phyloP scores from a whole-genome alignment of 2,797 vertebrate species.

The Sebastes alutus region DNA sequence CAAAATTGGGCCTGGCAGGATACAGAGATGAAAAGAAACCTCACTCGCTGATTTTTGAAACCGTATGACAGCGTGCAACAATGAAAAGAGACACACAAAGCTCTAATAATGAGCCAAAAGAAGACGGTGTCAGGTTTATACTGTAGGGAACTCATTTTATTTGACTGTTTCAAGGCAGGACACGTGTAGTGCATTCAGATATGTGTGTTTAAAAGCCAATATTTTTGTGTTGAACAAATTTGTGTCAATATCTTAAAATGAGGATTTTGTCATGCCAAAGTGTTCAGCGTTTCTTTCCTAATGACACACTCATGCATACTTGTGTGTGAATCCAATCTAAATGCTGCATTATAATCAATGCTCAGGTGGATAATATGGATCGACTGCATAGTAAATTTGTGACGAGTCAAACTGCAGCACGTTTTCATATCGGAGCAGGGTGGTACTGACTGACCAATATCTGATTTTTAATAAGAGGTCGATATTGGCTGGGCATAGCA shows the following conservation, averaged over 20 bases:
- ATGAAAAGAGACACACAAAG: neutral
- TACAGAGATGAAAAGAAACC: constrained; percentile 34
- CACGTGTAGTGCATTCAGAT: neutral
- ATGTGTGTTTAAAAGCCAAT: constrained; percentile 5
- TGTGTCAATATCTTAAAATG: constrained; percentile 10
- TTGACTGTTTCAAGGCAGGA: neutral
- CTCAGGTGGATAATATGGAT: constrained; percentile 46
- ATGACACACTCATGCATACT: constrained; percentile 3
- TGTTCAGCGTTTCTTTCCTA: neutral
- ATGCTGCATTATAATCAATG: constrained; percentile 50
- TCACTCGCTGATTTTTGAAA: constrained; percentile 34
- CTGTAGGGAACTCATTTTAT: neutral
- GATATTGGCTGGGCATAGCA: neutral
- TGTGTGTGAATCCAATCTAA: constrained; percentile 20
- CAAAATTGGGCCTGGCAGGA: constrained; percentile 90
- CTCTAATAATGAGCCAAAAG: neutral
- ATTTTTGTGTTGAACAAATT: neutral
- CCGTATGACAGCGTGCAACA: constrained; percentile 29
- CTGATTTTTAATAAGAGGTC: constrained; percentile 51
- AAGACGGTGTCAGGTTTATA: neutral
- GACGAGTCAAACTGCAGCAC: constrained; percentile 36
- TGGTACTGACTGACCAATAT: constrained; percentile 36
- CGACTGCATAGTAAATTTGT: constrained; percentile 31
- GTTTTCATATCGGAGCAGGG: constrained; percentile 5
- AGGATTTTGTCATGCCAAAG: neutral